phyloP scores from a whole-genome alignment of 2,113 vertebrate species.

The Turnix velox region DNA sequence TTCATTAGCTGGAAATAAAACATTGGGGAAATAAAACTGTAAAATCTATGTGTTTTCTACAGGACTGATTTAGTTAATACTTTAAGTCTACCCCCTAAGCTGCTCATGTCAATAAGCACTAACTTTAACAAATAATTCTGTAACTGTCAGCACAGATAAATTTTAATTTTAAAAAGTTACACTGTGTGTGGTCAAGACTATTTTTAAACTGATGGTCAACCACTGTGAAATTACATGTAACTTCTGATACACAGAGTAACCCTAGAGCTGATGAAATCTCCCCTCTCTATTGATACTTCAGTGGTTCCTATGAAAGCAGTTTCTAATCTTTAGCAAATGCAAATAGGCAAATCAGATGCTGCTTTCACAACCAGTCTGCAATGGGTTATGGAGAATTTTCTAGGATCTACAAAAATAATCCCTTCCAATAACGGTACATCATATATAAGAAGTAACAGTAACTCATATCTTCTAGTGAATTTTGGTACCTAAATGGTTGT shows the following conservation, averaged over 20 bases:
- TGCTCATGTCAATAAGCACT: neutral
- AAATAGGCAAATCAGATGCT: neutral
- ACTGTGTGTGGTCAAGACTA: slow-evolving; percentile 34
- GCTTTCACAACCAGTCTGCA: neutral
- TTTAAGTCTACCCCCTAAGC: neutral
- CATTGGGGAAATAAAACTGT: neutral
- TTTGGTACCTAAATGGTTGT: neutral
- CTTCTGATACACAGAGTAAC: neutral
- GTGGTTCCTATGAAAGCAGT: neutral
- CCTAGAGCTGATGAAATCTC: slow-evolving; percentile 17
- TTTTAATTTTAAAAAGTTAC: neutral
- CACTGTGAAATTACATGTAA: slow-evolving; percentile 73
- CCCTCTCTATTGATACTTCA: neutral
- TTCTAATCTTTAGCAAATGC: neutral
- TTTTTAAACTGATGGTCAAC: slow-evolving; percentile 71
- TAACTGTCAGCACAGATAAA: neutral
- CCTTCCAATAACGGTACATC: neutral
- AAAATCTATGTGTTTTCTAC: neutral
- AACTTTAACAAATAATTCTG: neutral
- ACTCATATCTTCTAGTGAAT: neutral
- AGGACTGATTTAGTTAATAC: neutral
- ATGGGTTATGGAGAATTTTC: neutral
- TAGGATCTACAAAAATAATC: neutral
- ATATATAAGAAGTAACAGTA: neutral
- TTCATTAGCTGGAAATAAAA: neutral